These are phyloP conservation scores for Eupithecia dodoneata DNA, from an alignment of 2,888 invertebrate species.

Conservation along the genomic window DNA sequence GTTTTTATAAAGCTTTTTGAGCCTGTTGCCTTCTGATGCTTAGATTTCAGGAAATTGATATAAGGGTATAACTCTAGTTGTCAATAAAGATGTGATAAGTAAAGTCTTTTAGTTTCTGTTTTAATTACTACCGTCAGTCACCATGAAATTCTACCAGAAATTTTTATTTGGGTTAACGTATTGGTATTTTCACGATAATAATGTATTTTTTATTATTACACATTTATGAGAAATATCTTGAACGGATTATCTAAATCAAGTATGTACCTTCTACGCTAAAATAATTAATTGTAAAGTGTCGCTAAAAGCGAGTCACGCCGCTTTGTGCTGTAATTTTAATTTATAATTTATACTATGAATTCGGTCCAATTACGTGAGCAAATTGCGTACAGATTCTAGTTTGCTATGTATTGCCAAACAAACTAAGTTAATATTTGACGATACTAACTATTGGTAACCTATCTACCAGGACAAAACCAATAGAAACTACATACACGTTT, in stretches of 20 bases:
- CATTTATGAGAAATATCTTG: not conserved
- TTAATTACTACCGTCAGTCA: not conserved
- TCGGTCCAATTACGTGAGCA: constrained; percentile 11
- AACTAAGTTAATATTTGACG: constrained; percentile 10
- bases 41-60: no score
- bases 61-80: no score
- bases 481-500: not conserved
- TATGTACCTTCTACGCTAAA: not conserved
- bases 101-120: not conserved
- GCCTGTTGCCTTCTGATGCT: no score
- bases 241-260: not conserved
- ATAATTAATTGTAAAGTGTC: not conserved
- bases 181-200: not conserved
- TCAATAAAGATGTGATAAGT: no score
- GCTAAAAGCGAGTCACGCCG: not conserved
- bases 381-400: constrained; percentile 1
- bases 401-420: constrained; percentile 3
- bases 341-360: constrained; percentile 1
- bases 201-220: no score
- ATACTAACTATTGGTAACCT: constrained; percentile 1
- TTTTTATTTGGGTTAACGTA: not conserved
- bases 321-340: not conserved
- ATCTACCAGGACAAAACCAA: not conserved
- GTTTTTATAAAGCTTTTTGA: no score
- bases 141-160: not conserved